phyloP scores from a whole-genome alignment of 1,140 invertebrate genomes.

The Drosophila oshimai region DNA sequence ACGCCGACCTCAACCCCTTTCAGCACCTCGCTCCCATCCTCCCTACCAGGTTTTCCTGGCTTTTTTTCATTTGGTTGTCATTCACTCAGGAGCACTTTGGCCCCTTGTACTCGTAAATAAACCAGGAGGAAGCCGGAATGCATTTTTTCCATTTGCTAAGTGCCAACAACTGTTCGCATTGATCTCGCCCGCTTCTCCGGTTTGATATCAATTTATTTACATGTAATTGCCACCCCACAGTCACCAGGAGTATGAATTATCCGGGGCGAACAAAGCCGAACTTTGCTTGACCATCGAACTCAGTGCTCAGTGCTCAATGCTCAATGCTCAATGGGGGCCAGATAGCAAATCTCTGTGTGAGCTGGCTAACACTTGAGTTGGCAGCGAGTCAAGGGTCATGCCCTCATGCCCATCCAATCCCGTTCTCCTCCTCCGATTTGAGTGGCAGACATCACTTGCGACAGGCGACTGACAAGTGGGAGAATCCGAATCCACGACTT shows the following conservation, averaged over 20 bases:
- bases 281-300: slow-evolving; percentile 70
- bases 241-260: slow-evolving; percentile 12
- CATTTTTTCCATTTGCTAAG: slow-evolving; percentile 64
- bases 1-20: neutral
- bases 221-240: slow-evolving; percentile 33
- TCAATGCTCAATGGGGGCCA: slow-evolving; percentile 18
- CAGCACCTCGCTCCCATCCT: neutral
- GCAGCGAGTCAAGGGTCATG: slow-evolving; percentile 57
- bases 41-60: neutral
- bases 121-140: slow-evolving; percentile 67
- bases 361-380: slow-evolving; percentile 47
- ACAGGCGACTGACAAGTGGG: slow-evolving; percentile 67
- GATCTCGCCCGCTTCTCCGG: slow-evolving; percentile 30
- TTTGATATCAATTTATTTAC: slow-evolving; percentile 69
- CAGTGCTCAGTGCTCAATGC: too few species aligned
- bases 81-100: slow-evolving; percentile 51
- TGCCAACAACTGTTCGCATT: slow-evolving; percentile 68
- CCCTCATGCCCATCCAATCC: neutral
- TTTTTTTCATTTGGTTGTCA: slow-evolving; percentile 32
- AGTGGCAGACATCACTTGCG: slow-evolving; percentile 75
- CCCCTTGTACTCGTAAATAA: slow-evolving; percentile 68
- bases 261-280: slow-evolving; percentile 21
- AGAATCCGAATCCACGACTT: slow-evolving; percentile 47
- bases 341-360: slow-evolving; percentile 50
- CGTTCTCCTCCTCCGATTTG: slow-evolving; percentile 8